Evolutionary conservation across 1,140 invertebrate species (phyloP), one percentile per base, ranked within the genome.

Genomic region (Brachionus koreanus): DNA sequence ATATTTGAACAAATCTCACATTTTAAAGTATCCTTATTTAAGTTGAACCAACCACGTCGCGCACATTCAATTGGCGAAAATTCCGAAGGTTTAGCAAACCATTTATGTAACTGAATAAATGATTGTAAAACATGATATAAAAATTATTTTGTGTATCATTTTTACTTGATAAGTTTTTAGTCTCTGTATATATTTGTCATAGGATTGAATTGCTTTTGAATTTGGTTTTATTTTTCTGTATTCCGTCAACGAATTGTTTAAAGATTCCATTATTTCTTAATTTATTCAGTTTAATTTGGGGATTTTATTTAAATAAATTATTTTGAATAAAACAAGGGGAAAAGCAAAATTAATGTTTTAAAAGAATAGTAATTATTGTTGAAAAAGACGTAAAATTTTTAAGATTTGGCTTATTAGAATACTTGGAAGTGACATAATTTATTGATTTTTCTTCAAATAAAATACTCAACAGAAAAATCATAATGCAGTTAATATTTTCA

Each of bases 1-100:
- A 61, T 61, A 61, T 65, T 79, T 13, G 49, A 79, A 10, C 76
- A 79, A 16, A 43, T 5, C 1, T 25, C 25, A 69, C 79, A 82
- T 43, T 82, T 65, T 16, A 82, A 6, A 23, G 57, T 65, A 37
- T 82, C 79, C 35, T 69, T 65, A 29, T 25, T 35, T 25, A 35
- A 39, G 43, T 65, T 65, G 23, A 65, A n/a, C 79, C 79, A 82
- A 5, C 79, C 79, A 42, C 37, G 79, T 7, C 79, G 13, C 9
- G 79, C 79, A 25, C 79, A 82, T 69, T 82, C 79, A 23, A 82
- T 67, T 0, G 79, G 57, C 10, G 57, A 82, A 37, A 82, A 65
- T 37, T 67, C 61, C 3, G 1, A 6, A 46, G 79, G 79, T 42
- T 82, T 82, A 1, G 37, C 79, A 52, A 82, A 82, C 79, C 79